phyloP scores from a whole-genome alignment of 2,113 vertebrate species.

The Stercorarius parasiticus region DNA sequence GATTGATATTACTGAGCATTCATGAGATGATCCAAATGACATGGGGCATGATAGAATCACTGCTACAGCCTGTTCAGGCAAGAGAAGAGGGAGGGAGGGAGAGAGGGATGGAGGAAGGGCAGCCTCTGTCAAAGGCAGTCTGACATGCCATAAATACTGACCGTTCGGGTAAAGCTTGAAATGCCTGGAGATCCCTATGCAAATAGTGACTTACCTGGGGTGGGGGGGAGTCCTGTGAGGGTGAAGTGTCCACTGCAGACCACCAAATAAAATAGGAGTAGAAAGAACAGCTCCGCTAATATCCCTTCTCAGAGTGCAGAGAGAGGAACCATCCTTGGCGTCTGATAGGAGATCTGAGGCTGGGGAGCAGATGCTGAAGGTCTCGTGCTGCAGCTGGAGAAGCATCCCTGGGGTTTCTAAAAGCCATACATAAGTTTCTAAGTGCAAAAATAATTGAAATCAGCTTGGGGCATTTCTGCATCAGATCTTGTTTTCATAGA shows the following conservation, averaged over 20 bases:
- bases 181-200: neutral
- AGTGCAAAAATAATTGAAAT: neutral
- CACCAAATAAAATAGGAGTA: neutral
- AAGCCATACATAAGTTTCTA: neutral
- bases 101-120: neutral
- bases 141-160: neutral
- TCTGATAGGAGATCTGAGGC: neutral
- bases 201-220: neutral
- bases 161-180: neutral
- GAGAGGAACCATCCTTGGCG: neutral
- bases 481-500: neutral
- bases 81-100: neutral
- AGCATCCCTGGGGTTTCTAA: neutral
- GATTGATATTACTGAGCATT: neutral
- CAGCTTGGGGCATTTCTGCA: neutral
- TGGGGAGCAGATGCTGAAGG: neutral
- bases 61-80: constrained; percentile 1
- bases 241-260: neutral
- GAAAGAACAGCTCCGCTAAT: neutral
- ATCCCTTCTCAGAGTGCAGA: neutral
- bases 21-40: neutral
- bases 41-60: neutral
- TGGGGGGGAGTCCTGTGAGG: neutral
- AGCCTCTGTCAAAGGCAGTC: constrained; percentile 3
- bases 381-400: neutral